Base-by-base conservation (phyloP, 2,888 invertebrate species). In the Tinea trinotella region DNA sequence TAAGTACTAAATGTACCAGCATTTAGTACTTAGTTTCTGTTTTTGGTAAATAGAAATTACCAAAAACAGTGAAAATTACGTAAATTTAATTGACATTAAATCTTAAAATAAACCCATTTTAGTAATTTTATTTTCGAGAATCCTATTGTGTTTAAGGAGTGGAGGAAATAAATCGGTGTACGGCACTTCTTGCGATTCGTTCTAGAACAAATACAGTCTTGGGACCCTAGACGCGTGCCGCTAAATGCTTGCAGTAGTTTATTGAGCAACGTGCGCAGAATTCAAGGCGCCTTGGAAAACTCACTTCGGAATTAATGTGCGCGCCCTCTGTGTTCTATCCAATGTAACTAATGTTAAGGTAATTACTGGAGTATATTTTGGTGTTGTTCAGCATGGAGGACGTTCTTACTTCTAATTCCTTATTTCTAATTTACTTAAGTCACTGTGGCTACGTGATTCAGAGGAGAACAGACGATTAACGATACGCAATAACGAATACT, bases 181-280 rank as follows among this genome's bases (percentile, higher is more conserved):
- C 24, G 22, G 24, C 50, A 50, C 24, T 48, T 10, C 56, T 60
- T 54, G 57, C 57, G 58, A 59, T 64, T 63, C 59, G 62, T 60
- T 58, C 60, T 53, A 49, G 58, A 50, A 50, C 62, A 59, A 59
- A 60, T 57, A 59, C 60, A 63, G 70, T 70, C 68, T 74, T 76
- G 70, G 68, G 69, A 74, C 68, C 63, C 73, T 59, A 60, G 59
- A 60, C 71, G 74, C 74, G 75, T 74, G 62, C 68, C 62, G 62
- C 69, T 74, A 62, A 76, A 75, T 70, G 73, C 70, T 68, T 64
- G 64, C 68, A 70, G 71, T 76, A 76, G 78, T 79, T 80, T 79
- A 81, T 76, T 72, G 74, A 62, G 59, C 64, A 58, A 79, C 81
- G 81, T 80, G 81, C 73, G 66, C 56, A 44, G 81, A 79, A 76